Percentiles rank a stretch among this genome's conserved stretches.
phyloP scores from a whole-genome alignment of 2,888 invertebrate genomes.

The Drosophila quinaria region DNA sequence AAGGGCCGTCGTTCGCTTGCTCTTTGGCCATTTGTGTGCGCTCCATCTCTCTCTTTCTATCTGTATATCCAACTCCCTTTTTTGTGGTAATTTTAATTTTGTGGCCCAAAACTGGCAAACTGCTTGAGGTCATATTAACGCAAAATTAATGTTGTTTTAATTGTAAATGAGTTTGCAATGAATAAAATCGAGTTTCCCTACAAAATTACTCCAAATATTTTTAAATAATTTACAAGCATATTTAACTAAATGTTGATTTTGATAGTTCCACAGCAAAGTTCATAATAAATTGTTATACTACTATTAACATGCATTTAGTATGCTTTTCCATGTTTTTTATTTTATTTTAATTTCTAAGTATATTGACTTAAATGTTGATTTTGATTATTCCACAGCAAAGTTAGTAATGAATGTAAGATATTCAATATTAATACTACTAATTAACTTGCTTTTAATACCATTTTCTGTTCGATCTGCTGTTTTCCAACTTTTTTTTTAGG shows the following conservation, averaged over 20 bases:
- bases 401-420: neutral
- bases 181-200: slow-evolving; percentile 1
- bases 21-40: slow-evolving; percentile 36
- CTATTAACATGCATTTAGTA: neutral
- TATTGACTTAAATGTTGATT: slow-evolving; percentile 12
- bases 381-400: slow-evolving; percentile 1
- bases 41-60: neutral
- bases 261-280: neutral
- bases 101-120: slow-evolving; percentile 44
- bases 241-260: slow-evolving; percentile 14
- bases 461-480: neutral
- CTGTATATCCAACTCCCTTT: neutral
- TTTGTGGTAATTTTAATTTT: slow-evolving; percentile 68
- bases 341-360: slow-evolving; percentile 16
- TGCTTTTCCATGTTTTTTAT: neutral
- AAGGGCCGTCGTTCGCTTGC: slow-evolving; percentile 31
- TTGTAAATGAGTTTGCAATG: slow-evolving; percentile 74
- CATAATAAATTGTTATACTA: slow-evolving; percentile 3
- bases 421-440: neutral
- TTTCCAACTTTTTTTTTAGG: slow-evolving; percentile 1
- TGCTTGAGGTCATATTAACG: slow-evolving; percentile 81
- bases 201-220: slow-evolving; percentile 12
- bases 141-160: slow-evolving; percentile 80
- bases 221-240: slow-evolving; percentile 21
- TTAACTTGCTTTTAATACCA: neutral